Percentiles rank a stretch among this genome's conserved stretches.
These are phyloP conservation scores for Drosophila limbata DNA, from an alignment of 2,888 invertebrate species.

Conservation along the genomic window DNA sequence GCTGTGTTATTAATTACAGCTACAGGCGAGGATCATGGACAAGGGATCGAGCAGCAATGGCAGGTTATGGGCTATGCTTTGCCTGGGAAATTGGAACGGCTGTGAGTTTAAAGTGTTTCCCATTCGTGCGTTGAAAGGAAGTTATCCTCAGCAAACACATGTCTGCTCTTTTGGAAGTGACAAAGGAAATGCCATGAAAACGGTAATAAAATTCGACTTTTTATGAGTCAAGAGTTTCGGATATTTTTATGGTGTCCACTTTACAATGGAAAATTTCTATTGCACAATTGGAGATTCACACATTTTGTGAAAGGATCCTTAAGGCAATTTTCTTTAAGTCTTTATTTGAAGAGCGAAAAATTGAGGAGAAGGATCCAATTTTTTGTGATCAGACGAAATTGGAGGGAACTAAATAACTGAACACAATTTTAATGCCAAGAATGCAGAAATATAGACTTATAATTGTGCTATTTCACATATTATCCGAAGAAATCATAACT, in stretches of 20 bases:
- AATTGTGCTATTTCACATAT: too few relatives aligned
- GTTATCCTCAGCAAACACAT: constrained; percentile 57
- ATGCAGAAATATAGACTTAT: too few relatives aligned
- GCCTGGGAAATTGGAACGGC: constrained; percentile 58
- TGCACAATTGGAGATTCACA: constrained; percentile 49
- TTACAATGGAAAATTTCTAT: neutral
- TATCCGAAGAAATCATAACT: too few relatives aligned
- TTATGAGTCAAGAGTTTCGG: constrained; percentile 48
- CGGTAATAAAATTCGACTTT: constrained; percentile 52
- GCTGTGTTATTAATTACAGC: constrained; percentile 78
- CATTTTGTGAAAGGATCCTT: constrained; percentile 1
- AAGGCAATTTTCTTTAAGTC: neutral
- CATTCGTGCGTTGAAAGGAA: constrained; percentile 49
- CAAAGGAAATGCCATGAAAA: constrained; percentile 61
- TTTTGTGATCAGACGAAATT: neutral
- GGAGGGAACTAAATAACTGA: neutral
- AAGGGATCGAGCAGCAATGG: constrained; percentile 8
- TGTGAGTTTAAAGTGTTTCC: constrained; percentile 21
- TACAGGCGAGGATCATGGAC: constrained; percentile 26
- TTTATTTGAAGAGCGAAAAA: constrained; percentile 1
- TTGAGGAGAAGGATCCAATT: neutral
- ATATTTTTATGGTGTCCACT: constrained; percentile 8
- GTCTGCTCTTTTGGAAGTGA: constrained; percentile 34
- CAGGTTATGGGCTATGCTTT: constrained; percentile 32
- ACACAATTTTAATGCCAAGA: too few relatives aligned